Percentiles rank a stretch among this genome's conserved stretches.
These are phyloP conservation scores for Poliocrania exsul DNA, from an alignment of 2,797 vertebrate genomes.

Conservation along the genomic window DNA sequence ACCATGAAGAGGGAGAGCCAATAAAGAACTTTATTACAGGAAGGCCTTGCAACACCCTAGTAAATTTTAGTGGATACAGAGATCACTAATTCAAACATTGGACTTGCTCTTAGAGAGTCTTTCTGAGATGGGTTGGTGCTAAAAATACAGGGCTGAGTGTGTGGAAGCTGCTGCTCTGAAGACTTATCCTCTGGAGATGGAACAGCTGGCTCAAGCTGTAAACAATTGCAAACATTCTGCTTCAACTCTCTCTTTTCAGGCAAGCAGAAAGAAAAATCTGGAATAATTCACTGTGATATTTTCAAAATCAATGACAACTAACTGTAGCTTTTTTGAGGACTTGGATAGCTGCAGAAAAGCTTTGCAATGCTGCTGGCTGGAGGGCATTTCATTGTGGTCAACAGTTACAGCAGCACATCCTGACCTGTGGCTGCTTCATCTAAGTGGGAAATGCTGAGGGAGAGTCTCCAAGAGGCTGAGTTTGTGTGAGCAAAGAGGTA, in stretches of 20 bases:
- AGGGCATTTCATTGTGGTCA: background rate
- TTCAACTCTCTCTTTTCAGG: slow-evolving; percentile 55
- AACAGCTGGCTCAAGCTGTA: slow-evolving; percentile 64
- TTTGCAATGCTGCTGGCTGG: slow-evolving; percentile 5
- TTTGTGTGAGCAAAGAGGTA: background rate
- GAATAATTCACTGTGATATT: slow-evolving; percentile 51
- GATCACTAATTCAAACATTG: slow-evolving; percentile 71
- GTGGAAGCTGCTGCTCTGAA: slow-evolving; percentile 70
- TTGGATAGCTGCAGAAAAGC: slow-evolving; percentile 46
- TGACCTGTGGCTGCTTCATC: background rate
- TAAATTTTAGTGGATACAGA: slow-evolving; percentile 61
- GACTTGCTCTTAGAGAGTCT: slow-evolving; percentile 69
- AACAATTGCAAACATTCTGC: slow-evolving; percentile 70
- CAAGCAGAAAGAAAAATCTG: slow-evolving; percentile 5
- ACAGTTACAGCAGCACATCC: background rate
- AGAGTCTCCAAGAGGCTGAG: background rate
- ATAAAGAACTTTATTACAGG: slow-evolving; percentile 21
- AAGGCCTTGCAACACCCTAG: background rate
- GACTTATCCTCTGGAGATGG: slow-evolving; percentile 63
- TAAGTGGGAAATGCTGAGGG: background rate
- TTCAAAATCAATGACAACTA: slow-evolving; percentile 38
- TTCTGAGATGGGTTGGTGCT: slow-evolving; percentile 67
- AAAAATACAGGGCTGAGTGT: slow-evolving; percentile 61
- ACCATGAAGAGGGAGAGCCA: slow-evolving; percentile 10
- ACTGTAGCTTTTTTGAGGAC: slow-evolving; percentile 28